Base-by-base conservation (phyloP, 2,797 vertebrate genomes). In the Anabacerthia variegaticeps region DNA sequence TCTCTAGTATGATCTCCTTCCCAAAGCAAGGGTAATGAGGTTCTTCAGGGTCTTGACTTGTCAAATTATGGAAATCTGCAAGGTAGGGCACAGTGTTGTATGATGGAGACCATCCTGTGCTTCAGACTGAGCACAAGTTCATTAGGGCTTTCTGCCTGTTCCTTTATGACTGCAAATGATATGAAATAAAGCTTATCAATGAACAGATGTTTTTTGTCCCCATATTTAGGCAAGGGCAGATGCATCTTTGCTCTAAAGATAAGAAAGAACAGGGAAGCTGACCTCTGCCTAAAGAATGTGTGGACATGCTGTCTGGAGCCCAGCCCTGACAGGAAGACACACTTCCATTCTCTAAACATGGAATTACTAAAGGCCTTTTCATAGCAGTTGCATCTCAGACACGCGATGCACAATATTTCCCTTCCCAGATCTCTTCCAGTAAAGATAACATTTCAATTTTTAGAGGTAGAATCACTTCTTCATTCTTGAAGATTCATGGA, bases 221-320 rank as follows among this genome's bases (percentile, higher is more conserved):
- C 2, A 5, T 78, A 15, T 52, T 87, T 12, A 56, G 24, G 12
- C 11, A 79, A 83, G 30, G 8, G 2, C 28, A 79, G 16, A 67
- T 12, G 17, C 23, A 67, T 41, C 32, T 61, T 61, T 49, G 3
- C 58, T 68, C 24, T 68, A 75, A 71, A 71, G 34, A 55, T n/a
- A 59, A 56, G 34, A 39, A 12, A 36, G 15, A 66, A 48, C 17
- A 67, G 12, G 18, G 36, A 82, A 24, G 4, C 16, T 46, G 44
- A 48, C 36, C 14, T 67, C 26, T 56, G 10, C 21, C 19, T 0
- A 8, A 62, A 52, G 44, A 54, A 59, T 18, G 12, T 17, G 7
- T 76, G 56, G 23, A 59, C 0, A 0, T 39, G 23, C 9, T 77
- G 8, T 28, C 32, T 14, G 2, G 34, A 71, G 13, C 7, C 14